Evolutionary conservation across 2,888 invertebrate species (phyloP).

Genomic region (Mystacides longicornis): DNA sequence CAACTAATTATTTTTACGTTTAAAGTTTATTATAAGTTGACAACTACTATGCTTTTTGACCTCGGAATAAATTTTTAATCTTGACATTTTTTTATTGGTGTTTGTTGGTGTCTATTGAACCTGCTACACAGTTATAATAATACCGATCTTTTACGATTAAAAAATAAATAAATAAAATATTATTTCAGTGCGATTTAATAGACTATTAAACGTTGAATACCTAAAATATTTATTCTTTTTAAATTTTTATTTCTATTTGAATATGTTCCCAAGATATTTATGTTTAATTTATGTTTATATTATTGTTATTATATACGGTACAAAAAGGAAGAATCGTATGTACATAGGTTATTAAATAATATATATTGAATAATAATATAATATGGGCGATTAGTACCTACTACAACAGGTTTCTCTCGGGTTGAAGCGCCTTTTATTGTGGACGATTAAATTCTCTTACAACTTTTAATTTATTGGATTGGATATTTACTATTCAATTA

Average conservation of each 20-base stretch:
- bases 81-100: too few species aligned
- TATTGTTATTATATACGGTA: background rate
- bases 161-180: background rate
- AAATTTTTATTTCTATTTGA: slow-evolving; percentile 9
- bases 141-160: background rate
- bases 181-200: background rate
- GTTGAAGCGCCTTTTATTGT: too few species aligned
- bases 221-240: background rate
- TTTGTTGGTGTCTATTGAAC: too few species aligned
- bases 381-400: background rate
- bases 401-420: slow-evolving; percentile 10
- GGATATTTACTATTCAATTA: background rate
- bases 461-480: background rate
- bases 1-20: too few species aligned
- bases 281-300: slow-evolving; percentile 17
- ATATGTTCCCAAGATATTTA: slow-evolving; percentile 6
- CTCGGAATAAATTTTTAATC: too few species aligned
- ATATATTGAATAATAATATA: background rate
- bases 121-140: too few species aligned
- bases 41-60: too few species aligned
- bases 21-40: too few species aligned
- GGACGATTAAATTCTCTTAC: background rate
- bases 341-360: background rate
- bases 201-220: background rate
- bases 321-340: slow-evolving; percentile 5